Base-by-base conservation (phyloP, 2,113 vertebrate species). In the Ammodytes marinus region DNA sequence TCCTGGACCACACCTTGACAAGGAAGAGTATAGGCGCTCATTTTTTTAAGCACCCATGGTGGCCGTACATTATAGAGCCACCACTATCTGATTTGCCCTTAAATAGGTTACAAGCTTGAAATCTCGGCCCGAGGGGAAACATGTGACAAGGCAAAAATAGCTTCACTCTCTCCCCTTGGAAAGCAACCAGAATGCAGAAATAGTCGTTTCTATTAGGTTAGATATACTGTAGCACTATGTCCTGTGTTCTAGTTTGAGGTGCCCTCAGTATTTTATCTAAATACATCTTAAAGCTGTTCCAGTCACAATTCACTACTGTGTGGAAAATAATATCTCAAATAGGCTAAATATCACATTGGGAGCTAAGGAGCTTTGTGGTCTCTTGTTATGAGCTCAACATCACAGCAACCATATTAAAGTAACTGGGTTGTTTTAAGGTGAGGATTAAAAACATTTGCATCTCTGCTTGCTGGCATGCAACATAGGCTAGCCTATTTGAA, bases 141-240 rank as follows among this genome's bases (percentile, higher is more conserved):
- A 94, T 86, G 89, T 95, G 93, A 94, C 86, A 63, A 39, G 58
- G 79, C 86, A 89, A 91, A 94, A 95, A 93, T 95, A 94, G 92
- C 90, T 74, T 91, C 84, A 86, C 79, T 80, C 66, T 89, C 80
- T 83, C 86, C 87, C 83, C 66, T 72, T 86, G 84, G 90, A 91
- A 85, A 80, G 73, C 66, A 80, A 76, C 79, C 81, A 93, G 85
- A 89, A 87, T 88, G 88, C 87, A 91, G 84, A 92, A 91, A 92
- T 89, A 86, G 87, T 57, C 49, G 71, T 88, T 92, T 91, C 78
- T 92, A 91, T 90, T 80, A 92, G 86, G 74, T 72, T 69, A 72
- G 71, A 80, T 57, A 35, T 64, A 43, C 74, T 63, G 46, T 72
- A 68, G 69, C 54, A 63, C 50, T 53, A 49, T 77, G 73, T 83